phyloP scores from a whole-genome alignment of 2,113 vertebrate genomes.

The Lophius piscatorius region DNA sequence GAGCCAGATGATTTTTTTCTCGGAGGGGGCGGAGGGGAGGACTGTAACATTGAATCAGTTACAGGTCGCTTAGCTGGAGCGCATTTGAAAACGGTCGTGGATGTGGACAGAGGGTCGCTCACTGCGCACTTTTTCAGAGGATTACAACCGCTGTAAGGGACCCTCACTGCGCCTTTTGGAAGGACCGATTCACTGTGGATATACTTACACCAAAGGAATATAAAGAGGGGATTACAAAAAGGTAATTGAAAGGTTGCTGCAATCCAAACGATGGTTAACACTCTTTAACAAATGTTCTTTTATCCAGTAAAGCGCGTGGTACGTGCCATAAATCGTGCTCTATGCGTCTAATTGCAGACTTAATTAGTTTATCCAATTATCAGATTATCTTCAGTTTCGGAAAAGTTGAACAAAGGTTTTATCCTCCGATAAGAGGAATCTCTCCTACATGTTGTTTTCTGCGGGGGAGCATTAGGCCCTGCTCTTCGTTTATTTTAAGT shows the following conservation, averaged over 20 bases:
- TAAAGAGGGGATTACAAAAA: slow-evolving; percentile 66
- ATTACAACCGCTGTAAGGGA: slow-evolving; percentile 73
- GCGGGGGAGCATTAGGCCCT: slow-evolving; percentile 16
- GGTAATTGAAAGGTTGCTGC: slow-evolving; percentile 63
- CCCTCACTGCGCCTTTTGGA: slow-evolving; percentile 63
- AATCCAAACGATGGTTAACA: neutral
- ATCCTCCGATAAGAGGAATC: neutral
- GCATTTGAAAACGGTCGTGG: slow-evolving; percentile 81
- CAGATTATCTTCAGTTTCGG: neutral
- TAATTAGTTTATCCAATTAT: slow-evolving; percentile 30
- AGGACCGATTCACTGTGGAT: slow-evolving; percentile 67
- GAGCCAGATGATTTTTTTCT: slow-evolving; percentile 88
- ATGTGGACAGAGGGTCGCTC: slow-evolving; percentile 79
- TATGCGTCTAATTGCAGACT: slow-evolving; percentile 16
- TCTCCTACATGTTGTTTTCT: slow-evolving; percentile 1
- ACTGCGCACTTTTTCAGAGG: slow-evolving; percentile 71
- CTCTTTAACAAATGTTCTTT: no score
- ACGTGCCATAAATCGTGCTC: no score
- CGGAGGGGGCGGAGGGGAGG: slow-evolving; percentile 77
- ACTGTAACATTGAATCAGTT: slow-evolving; percentile 95
- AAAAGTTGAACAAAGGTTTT: slow-evolving; percentile 23
- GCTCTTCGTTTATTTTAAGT: slow-evolving; percentile 8
- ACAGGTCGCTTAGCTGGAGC: slow-evolving; percentile 86
- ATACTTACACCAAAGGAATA: slow-evolving; percentile 73
- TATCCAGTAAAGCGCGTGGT: no score